Conservation (phyloP, 2,888 invertebrate genomes). For the Habroteleia sp. region DNA sequence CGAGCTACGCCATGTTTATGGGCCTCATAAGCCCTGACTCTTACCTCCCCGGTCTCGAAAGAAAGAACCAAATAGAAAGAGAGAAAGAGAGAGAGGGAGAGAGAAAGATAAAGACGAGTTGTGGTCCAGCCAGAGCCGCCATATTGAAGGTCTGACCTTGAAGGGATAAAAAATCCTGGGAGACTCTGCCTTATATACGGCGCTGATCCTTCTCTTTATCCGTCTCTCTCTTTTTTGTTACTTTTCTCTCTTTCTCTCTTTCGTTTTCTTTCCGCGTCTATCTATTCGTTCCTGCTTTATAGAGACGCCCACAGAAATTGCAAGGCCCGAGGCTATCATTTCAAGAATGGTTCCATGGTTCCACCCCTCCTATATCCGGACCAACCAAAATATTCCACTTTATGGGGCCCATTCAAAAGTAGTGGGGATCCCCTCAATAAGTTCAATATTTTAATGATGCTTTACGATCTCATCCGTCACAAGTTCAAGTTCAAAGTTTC, state of each 20-base stretch:
- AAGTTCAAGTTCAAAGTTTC: too few relatives aligned
- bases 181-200: slow-evolving; percentile 58
- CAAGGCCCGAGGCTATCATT: slow-evolving; percentile 43
- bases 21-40: slow-evolving; percentile 70
- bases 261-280: slow-evolving; percentile 15
- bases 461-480: too few relatives aligned
- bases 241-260: neutral
- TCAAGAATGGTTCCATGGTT: slow-evolving; percentile 42
- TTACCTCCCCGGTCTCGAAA: slow-evolving; percentile 62
- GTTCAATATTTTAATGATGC: too few relatives aligned
- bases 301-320: slow-evolving; percentile 56
- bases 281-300: slow-evolving; percentile 32
- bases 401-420: too few relatives aligned
- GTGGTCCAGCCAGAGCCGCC: slow-evolving; percentile 75
- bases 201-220: slow-evolving; percentile 38
- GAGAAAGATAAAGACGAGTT: slow-evolving; percentile 60
- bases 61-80: slow-evolving; percentile 6
- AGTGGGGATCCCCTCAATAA: too few relatives aligned
- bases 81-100: slow-evolving; percentile 4
- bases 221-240: slow-evolving; percentile 6
- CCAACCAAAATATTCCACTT: slow-evolving; percentile 45
- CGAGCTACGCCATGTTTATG: slow-evolving; percentile 71
- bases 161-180: slow-evolving; percentile 57
- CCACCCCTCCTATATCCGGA: slow-evolving; percentile 18
- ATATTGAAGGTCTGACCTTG: slow-evolving; percentile 71